Evolutionary conservation across 2,888 invertebrate genomes (phyloP), one percentile per base, ranked within the genome.

Genomic region (Coelopa pilipes): DNA sequence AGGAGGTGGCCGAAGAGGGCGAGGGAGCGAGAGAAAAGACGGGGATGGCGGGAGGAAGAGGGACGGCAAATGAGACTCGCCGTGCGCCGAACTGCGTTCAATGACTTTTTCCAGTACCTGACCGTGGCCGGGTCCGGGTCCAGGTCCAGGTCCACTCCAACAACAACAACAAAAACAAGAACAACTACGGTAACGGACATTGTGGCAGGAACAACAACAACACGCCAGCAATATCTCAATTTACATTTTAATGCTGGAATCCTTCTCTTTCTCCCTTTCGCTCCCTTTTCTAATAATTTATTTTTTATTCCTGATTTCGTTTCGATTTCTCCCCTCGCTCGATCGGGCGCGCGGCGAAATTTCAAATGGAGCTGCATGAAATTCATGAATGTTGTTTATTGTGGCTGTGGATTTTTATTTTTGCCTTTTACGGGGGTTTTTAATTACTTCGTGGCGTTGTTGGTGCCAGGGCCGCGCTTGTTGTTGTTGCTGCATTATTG

Each of bases 351-450:
- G 59, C 59, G 59, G 59, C 19, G 19, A 19, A 17, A 47, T 66
- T 24, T 66, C 62, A 60, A 70, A 62, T 63, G n/a, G 17, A 70
- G 62, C n/a, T 50, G 1, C 63, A 63, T 65, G 46, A 71, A 63
- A 63, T 63, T 63, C 45, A 17, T 24, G 53, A 24, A 65, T 65
- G 59, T 65, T 71, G 55, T 71, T 71, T 71, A 63, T 50, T 63
- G 46, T n/a, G 15, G 47, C 21, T 69, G 21, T 47, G 24, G 24
- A 34, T 2, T 34, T 34, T 34, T 34, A 34, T 34, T 34, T 50
- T 50, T 47, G 45, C 5, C 19, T 60, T 34, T 60, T 47, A 53
- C 7, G 24, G 24, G 50, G 19, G 24, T 24, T 50, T 69, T 59
- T 69, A 57, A 57, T 57, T 69, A 69, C 9, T 45, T 53, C 15